These are phyloP conservation scores for Alectoris magna DNA, from an alignment of 2,797 vertebrate species.

Conservation along the genomic window DNA sequence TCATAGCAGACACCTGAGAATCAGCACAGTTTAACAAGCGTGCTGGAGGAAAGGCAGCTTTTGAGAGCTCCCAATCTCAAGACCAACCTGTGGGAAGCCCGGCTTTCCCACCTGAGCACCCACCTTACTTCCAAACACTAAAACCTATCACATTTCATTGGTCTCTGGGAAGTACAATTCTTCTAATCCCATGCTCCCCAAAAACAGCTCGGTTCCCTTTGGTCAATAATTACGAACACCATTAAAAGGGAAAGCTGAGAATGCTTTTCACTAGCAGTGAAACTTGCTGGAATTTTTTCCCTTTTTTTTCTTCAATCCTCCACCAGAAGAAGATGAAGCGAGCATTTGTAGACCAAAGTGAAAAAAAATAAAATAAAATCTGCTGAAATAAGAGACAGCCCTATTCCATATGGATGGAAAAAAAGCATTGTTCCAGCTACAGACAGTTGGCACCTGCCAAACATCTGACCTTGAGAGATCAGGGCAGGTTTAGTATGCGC, in stretches of 20 bases:
- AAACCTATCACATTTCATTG: not conserved
- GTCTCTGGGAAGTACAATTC: not conserved
- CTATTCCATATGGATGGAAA: not conserved
- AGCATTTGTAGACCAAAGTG: not conserved
- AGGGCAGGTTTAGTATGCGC: constrained; percentile 27
- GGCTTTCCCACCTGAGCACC: not conserved
- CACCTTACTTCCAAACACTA: not conserved
- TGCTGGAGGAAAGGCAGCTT: not conserved
- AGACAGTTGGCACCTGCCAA: constrained; percentile 42
- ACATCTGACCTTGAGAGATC: constrained; percentile 48
- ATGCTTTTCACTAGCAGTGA: not conserved
- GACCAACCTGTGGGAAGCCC: not conserved
- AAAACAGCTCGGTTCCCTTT: not conserved
- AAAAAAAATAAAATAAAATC: not conserved
- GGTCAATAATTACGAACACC: not conserved
- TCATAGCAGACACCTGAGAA: not conserved
- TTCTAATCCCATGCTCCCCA: not conserved
- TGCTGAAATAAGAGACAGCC: not conserved
- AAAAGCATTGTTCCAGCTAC: not conserved
- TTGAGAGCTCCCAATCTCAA: not conserved
- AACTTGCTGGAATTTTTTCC: not conserved
- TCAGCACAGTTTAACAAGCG: not conserved
- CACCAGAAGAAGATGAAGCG: not conserved
- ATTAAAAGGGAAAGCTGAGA: not conserved
- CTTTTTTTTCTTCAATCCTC: not conserved